phyloP scores from a whole-genome alignment of 2,113 vertebrate genomes.

The Rhinoderma darwinii region DNA sequence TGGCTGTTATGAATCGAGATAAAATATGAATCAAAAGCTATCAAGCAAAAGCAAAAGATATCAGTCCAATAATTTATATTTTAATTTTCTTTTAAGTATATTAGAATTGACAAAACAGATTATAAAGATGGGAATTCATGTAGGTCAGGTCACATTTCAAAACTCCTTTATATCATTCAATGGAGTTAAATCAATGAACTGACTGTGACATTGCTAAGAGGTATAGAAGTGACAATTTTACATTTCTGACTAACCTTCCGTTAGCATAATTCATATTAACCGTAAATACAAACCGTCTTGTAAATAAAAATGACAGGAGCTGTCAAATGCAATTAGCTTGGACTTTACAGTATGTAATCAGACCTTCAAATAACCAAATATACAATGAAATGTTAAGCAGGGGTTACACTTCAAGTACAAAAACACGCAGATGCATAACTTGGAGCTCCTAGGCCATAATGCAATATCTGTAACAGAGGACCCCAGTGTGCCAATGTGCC shows the following conservation, averaged over 20 bases:
- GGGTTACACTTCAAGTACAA: not conserved
- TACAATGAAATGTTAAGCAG: not conserved
- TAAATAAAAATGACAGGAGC: constrained; percentile 7
- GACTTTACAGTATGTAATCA: not conserved
- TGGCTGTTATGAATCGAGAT: constrained; percentile 24
- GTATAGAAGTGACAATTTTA: constrained; percentile 37
- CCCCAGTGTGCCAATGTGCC: too few relatives aligned
- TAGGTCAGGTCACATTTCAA: constrained; percentile 42
- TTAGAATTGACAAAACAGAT: constrained; percentile 46
- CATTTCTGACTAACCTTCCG: constrained; percentile 15
- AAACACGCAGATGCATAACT: too few relatives aligned
- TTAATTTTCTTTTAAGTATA: constrained; percentile 45
- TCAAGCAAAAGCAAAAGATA: constrained; percentile 13
- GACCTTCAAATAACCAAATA: not conserved
- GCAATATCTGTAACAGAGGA: too few relatives aligned
- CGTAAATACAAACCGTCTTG: constrained; percentile 11
- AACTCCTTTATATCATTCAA: not conserved
- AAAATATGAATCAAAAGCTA: constrained; percentile 43
- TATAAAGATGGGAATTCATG: constrained; percentile 26
- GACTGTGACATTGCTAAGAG: constrained; percentile 18
- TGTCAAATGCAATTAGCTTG: constrained; percentile 29
- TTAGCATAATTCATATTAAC: constrained; percentile 27
- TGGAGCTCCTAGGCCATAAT: too few relatives aligned
- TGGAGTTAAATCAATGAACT: constrained; percentile 33
- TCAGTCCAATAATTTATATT: constrained; percentile 30